Conservation (phyloP, 1,140 invertebrate species). For the Danaus plexippus region DNA sequence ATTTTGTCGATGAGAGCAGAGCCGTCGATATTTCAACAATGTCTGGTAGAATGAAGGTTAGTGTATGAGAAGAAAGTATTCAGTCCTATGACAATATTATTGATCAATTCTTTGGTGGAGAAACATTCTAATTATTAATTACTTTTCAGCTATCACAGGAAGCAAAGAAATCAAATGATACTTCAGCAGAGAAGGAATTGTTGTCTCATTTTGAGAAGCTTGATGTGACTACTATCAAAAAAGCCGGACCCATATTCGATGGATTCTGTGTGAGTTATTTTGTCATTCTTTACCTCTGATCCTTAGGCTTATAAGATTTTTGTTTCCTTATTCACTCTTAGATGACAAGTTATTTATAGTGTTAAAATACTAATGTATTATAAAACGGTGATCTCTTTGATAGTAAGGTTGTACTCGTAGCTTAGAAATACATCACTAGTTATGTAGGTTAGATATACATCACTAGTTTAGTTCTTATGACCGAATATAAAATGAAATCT, state of each 20-base stretch:
- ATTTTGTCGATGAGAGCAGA: constrained; percentile 54
- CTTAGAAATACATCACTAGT: too few relatives aligned
- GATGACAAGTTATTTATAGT: too few relatives aligned
- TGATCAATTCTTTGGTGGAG: background rate
- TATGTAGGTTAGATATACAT: too few relatives aligned
- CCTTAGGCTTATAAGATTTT: constrained; percentile 1
- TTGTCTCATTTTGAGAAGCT: constrained; percentile 63
- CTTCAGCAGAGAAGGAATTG: constrained; percentile 41
- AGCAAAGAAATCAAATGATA: constrained; percentile 30
- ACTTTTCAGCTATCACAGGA: constrained; percentile 49
- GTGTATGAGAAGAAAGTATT: background rate
- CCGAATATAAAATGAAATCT: too few relatives aligned
- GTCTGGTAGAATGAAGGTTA: constrained; percentile 46
- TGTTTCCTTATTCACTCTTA: background rate
- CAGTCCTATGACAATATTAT: background rate
- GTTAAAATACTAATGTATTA: too few relatives aligned
- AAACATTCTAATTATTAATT: background rate
- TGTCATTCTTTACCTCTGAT: constrained; percentile 8
- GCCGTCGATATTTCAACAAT: constrained; percentile 38
- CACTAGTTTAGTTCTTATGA: too few relatives aligned
- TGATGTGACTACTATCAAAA: constrained; percentile 77
- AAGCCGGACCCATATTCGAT: constrained; percentile 85
- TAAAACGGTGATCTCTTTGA: too few relatives aligned
- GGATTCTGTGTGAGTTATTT: constrained; percentile 81
- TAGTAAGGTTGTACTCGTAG: too few relatives aligned